phyloP scores from a whole-genome alignment of 2,797 vertebrate genomes.

The Prunella strophiata region DNA sequence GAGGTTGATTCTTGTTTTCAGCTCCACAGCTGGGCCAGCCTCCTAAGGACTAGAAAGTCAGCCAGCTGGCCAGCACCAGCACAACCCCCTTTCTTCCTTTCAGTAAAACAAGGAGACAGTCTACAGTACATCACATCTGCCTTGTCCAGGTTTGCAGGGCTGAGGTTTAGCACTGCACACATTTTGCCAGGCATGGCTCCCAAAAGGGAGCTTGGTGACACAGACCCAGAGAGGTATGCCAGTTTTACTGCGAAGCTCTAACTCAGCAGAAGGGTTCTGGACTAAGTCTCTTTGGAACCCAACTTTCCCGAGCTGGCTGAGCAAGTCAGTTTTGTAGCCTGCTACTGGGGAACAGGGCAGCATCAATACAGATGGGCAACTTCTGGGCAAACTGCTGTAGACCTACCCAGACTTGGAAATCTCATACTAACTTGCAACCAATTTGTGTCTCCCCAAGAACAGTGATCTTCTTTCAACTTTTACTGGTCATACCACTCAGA shows the following conservation, averaged over 20 bases:
- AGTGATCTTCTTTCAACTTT: not conserved
- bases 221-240: accelerated
- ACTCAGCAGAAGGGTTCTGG: not conserved
- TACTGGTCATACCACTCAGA: not conserved
- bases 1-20: not conserved
- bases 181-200: accelerated
- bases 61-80: not conserved
- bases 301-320: not conserved
- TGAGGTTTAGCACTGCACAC: not conserved
- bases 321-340: not conserved
- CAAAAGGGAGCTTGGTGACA: not conserved
- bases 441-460: not conserved
- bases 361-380: accelerated
- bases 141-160: not conserved
- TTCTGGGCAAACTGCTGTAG: not conserved
- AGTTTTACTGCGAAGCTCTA: not conserved
- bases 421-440: not conserved
- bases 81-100: not conserved
- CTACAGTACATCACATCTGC: not conserved
- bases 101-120: not conserved
- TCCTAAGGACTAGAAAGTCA: not conserved
- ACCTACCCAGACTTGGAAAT: not conserved
- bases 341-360: not conserved
- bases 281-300: accelerated
- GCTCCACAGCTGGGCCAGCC: not conserved